These are phyloP conservation scores for Schizothorax lantsangensis DNA, from an alignment of 2,797 vertebrate species.

Conservation along the genomic window DNA sequence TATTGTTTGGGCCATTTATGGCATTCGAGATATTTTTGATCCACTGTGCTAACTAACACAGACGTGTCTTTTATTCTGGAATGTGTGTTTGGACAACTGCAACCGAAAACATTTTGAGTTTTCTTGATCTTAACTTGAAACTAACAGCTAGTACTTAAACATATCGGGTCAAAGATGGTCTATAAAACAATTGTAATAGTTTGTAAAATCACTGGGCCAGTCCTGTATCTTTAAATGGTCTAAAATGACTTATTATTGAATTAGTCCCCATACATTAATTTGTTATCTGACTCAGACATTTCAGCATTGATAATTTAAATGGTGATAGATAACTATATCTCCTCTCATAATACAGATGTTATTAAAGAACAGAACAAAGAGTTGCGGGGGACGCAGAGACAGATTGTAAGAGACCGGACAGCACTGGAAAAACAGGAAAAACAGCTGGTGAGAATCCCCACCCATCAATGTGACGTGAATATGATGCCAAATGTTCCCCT, in stretches of 20 bases:
- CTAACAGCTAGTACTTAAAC: neutral
- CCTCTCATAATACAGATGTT: slow-evolving; percentile 76
- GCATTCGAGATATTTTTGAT: neutral
- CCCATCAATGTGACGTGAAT: slow-evolving; percentile 23
- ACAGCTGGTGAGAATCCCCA: slow-evolving; percentile 82
- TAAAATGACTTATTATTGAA: neutral
- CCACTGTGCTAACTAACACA: neutral
- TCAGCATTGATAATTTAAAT: neutral
- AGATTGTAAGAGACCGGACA: slow-evolving; percentile 86
- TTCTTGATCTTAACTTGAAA: neutral
- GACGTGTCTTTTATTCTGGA: neutral
- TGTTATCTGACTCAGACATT: neutral
- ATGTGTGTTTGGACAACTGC: neutral
- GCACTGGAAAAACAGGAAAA: slow-evolving; percentile 89
- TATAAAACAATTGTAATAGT: neutral
- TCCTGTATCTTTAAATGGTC: neutral
- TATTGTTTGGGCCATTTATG: too few species aligned
- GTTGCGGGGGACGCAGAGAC: slow-evolving; percentile 86
- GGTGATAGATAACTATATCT: neutral
- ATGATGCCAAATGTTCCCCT: slow-evolving; percentile 20
- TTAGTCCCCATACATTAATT: neutral
- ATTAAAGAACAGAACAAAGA: slow-evolving; percentile 90
- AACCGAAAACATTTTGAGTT: neutral
- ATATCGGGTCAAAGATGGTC: neutral
- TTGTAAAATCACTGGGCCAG: neutral